phyloP scores from a whole-genome alignment of 2,797 vertebrate species.

The Toxotes lorentzi region DNA sequence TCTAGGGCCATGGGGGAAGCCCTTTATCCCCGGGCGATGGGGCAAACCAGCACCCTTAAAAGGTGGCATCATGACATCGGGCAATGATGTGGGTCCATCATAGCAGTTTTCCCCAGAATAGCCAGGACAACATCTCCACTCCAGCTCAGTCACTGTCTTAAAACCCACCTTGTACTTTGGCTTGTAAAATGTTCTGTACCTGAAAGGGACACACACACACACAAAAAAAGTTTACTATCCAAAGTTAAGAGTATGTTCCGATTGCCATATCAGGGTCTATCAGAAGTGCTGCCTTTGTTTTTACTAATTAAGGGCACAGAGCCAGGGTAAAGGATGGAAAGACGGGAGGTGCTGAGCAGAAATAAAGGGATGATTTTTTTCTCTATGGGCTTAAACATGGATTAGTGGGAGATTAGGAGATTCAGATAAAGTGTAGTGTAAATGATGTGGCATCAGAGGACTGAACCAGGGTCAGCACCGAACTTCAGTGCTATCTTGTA shows the following conservation, averaged over 20 bases:
- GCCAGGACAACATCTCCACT: slow-evolving; percentile 97
- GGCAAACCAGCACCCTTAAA: slow-evolving; percentile 84
- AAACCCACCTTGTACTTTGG: slow-evolving; percentile 95
- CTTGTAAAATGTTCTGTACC: slow-evolving; percentile 95
- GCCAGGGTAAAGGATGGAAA: background rate
- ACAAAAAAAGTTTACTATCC: slow-evolving; percentile 1
- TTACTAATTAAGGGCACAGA: slow-evolving; percentile 30
- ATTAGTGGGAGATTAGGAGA: slow-evolving; percentile 72
- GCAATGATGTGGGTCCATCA: slow-evolving; percentile 86
- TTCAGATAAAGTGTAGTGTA: slow-evolving; percentile 58
- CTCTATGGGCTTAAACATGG: slow-evolving; percentile 61
- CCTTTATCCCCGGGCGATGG: slow-evolving; percentile 86
- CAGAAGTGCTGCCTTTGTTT: slow-evolving; percentile 28
- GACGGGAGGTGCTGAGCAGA: slow-evolving; percentile 31
- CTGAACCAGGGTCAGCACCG: slow-evolving; percentile 36
- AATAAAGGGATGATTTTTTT: slow-evolving; percentile 64
- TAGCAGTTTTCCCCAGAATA: slow-evolving; percentile 91
- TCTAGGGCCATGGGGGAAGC: slow-evolving; percentile 85
- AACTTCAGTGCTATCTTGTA: slow-evolving; percentile 43
- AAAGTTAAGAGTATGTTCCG: background rate
- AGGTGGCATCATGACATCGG: slow-evolving; percentile 82
- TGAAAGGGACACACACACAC: slow-evolving; percentile 75
- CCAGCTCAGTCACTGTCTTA: slow-evolving; percentile 93
- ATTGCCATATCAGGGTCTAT: background rate
- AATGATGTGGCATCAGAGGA: slow-evolving; percentile 58